A percentile compares a stretch with the other conserved stretches of the same genome.
Conservation (phyloP, 2,888 invertebrate species). For the Prenolepis imparis region DNA sequence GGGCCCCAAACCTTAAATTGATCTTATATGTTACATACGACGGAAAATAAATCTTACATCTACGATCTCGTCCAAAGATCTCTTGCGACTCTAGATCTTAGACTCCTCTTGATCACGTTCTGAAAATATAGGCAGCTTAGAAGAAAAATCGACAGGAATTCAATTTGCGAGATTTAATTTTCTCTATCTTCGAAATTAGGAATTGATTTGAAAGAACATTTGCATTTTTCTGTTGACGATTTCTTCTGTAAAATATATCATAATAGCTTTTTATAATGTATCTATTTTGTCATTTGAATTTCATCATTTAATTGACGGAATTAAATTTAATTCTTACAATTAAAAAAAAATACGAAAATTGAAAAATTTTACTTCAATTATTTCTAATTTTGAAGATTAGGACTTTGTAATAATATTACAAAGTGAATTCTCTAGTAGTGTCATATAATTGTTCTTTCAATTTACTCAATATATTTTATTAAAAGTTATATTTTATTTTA, state of each 20-base stretch:
- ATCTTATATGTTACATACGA: background rate
- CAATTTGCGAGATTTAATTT: background rate
- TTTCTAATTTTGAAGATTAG: background rate
- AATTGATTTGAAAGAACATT: background rate
- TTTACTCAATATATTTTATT: background rate
- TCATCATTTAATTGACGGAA: background rate
- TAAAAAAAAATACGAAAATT: background rate
- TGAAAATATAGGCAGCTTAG: background rate
- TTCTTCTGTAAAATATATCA: background rate
- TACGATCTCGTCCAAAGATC: background rate
- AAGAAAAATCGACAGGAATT: conserved; percentile 16
- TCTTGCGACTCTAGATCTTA: background rate
- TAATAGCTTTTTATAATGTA: background rate
- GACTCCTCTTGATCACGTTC: background rate
- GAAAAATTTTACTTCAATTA: background rate
- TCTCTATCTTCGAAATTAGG: background rate
- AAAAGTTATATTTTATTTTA: too few species aligned
- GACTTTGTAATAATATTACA: too few species aligned
- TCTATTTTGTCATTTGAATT: background rate
- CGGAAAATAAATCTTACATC: conserved; percentile 14
- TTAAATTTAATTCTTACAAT: background rate
- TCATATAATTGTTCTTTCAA: too few species aligned
- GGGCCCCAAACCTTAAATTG: conserved; percentile 16
- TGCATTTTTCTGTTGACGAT: background rate
- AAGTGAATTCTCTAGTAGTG: background rate